Evolutionary conservation across 64 coral and sea anemone genomes (phyloP).

Genomic region (Hydrozoanthus tunicans): DNA sequence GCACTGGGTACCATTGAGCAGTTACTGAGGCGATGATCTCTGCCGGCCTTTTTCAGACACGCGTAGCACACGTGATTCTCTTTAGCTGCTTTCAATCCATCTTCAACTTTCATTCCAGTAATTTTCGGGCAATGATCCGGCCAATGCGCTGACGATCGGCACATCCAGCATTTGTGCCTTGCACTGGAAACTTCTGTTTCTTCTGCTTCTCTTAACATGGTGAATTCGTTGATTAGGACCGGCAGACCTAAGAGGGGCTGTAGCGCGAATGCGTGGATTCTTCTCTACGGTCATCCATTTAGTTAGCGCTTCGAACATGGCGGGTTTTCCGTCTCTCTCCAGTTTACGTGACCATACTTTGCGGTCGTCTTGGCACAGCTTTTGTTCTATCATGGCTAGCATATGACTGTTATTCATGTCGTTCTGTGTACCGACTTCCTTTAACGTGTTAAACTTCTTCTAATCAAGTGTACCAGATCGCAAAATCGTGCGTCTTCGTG

Average conservation of each 20-base stretch:
- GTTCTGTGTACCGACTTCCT: background rate
- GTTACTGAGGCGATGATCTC: slow-evolving; percentile 38
- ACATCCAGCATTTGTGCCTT: slow-evolving; percentile 71
- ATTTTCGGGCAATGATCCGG: slow-evolving; percentile 46
- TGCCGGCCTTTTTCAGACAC: slow-evolving; percentile 50
- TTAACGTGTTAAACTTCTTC: slow-evolving; percentile 14
- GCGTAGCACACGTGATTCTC: slow-evolving; percentile 52
- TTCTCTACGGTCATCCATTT: slow-evolving; percentile 1
- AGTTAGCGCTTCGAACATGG: background rate
- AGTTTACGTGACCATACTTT: background rate
- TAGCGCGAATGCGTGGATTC: slow-evolving; percentile 26
- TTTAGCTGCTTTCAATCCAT: slow-evolving; percentile 22
- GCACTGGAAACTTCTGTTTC: background rate
- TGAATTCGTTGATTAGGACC: background rate
- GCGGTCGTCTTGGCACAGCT: background rate
- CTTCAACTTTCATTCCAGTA: slow-evolving; percentile 7
- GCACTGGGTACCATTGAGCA: slow-evolving; percentile 57
- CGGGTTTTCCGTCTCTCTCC: background rate
- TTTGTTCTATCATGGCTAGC: background rate
- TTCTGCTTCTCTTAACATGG: background rate
- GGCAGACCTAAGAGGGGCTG: slow-evolving; percentile 45
- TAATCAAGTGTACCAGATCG: background rate
- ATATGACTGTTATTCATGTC: background rate
- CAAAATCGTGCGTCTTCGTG: too few relatives aligned
- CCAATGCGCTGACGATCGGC: slow-evolving; percentile 49